Evolutionary conservation across 2,888 invertebrate species (phyloP).

Genomic region (Diplazon laetatorius): DNA sequence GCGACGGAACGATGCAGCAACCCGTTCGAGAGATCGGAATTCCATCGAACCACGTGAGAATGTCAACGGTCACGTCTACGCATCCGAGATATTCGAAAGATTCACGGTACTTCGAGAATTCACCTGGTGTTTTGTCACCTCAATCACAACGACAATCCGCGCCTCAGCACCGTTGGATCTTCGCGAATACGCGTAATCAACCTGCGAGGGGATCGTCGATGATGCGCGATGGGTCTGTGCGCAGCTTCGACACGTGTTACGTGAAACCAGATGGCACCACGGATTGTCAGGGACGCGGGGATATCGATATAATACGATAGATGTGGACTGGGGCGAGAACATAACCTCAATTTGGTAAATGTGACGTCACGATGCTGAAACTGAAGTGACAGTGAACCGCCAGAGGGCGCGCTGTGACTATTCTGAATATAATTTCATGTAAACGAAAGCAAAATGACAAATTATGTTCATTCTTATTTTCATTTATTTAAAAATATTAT

Average conservation of each 20-base stretch:
- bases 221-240: slow-evolving; percentile 25
- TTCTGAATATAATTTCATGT: background rate
- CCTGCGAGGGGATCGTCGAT: slow-evolving; percentile 28
- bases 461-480: background rate
- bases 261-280: slow-evolving; percentile 58
- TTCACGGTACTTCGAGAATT: slow-evolving; percentile 59
- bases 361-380: no score
- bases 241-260: slow-evolving; percentile 62
- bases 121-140: slow-evolving; percentile 30
- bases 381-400: no score
- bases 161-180: slow-evolving; percentile 1
- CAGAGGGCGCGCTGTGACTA: no score
- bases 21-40: no score
- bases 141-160: background rate
- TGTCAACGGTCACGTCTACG: slow-evolving; percentile 37
- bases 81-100: slow-evolving; percentile 45
- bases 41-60: slow-evolving; percentile 30
- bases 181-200: slow-evolving; percentile 22
- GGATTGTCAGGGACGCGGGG: slow-evolving; percentile 48
- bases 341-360: no score
- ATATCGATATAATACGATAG: no score
- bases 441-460: background rate
- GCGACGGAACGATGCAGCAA: no score
- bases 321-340: no score
- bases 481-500: background rate